These are phyloP conservation scores for Limenitis camilla DNA, from an alignment of 2,888 invertebrate genomes.

Conservation along the genomic window DNA sequence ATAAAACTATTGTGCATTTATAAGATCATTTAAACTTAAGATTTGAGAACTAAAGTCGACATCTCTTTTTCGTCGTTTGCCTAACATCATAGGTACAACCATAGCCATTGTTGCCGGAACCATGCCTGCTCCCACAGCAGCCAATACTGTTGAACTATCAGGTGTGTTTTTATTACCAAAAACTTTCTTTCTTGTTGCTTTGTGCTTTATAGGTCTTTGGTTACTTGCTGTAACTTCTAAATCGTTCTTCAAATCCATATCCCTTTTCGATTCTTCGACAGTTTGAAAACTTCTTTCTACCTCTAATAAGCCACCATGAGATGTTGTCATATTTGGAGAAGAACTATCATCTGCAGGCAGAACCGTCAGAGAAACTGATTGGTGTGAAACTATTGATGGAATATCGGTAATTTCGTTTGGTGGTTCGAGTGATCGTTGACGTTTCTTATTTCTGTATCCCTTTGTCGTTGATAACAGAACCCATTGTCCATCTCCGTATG, in stretches of 20 bases:
- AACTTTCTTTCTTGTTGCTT: conserved; percentile 48
- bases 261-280: conserved; percentile 75
- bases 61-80: conserved; percentile 59
- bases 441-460: conserved; percentile 77
- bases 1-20: conserved; percentile 5
- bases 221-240: conserved; percentile 45
- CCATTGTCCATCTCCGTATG: conserved; percentile 84
- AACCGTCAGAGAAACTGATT: conserved; percentile 80
- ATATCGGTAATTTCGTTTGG: conserved; percentile 39
- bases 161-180: conserved; percentile 46
- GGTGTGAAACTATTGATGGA: conserved; percentile 60
- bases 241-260: conserved; percentile 57
- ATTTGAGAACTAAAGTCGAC: conserved; percentile 17
- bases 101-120: conserved; percentile 87
- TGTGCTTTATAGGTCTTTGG: conserved; percentile 44
- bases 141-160: conserved; percentile 78
- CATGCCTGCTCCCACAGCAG: conserved; percentile 86
- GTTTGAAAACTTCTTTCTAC: conserved; percentile 82
- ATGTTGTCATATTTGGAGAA: conserved; percentile 76
- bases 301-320: conserved; percentile 83
- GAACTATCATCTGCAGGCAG: conserved; percentile 78
- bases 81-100: conserved; percentile 84
- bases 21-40: conserved; percentile 13
- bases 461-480: conserved; percentile 84
- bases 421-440: conserved; percentile 54